These are phyloP conservation scores for Zapus hudsonius DNA, from an alignment of 2,113 vertebrate genomes.

Conservation along the genomic window DNA sequence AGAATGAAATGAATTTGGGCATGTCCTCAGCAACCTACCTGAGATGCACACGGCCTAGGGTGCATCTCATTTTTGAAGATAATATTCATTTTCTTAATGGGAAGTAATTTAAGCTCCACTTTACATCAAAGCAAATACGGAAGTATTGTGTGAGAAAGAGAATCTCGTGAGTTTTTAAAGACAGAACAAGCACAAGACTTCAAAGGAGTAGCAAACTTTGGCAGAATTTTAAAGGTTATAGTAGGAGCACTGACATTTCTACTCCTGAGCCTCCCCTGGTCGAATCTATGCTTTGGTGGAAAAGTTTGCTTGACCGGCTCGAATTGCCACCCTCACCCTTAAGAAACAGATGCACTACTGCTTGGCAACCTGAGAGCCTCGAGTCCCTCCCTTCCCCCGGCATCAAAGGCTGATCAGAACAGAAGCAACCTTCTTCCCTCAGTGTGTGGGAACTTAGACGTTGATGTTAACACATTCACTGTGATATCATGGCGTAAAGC, in stretches of 20 bases:
- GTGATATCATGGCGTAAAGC: neutral
- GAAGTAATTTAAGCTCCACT: constrained; percentile 62
- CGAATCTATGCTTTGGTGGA: neutral
- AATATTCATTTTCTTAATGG: constrained; percentile 33
- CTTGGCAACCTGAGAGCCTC: rapidly evolving
- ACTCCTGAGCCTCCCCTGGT: neutral
- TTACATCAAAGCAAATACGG: constrained; percentile 62
- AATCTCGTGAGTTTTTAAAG: constrained; percentile 51
- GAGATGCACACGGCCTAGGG: neutral
- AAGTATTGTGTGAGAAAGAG: constrained; percentile 3
- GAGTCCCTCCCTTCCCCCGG: rapidly evolving
- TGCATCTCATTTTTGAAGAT: neutral
- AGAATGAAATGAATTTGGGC: neutral
- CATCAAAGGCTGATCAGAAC: neutral
- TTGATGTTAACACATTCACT: neutral
- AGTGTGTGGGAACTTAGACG: rapidly evolving
- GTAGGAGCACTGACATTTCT: neutral
- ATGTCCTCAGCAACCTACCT: neutral
- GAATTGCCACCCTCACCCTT: neutral
- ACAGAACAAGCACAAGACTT: constrained; percentile 39
- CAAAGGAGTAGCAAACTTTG: constrained; percentile 8
- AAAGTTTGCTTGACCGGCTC: neutral
- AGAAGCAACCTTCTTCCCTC: neutral
- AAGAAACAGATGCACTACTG: rapidly evolving
- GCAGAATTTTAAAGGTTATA: neutral